phyloP scores from a whole-genome alignment of 2,113 vertebrate species.

The Callocephalon fimbriatum region DNA sequence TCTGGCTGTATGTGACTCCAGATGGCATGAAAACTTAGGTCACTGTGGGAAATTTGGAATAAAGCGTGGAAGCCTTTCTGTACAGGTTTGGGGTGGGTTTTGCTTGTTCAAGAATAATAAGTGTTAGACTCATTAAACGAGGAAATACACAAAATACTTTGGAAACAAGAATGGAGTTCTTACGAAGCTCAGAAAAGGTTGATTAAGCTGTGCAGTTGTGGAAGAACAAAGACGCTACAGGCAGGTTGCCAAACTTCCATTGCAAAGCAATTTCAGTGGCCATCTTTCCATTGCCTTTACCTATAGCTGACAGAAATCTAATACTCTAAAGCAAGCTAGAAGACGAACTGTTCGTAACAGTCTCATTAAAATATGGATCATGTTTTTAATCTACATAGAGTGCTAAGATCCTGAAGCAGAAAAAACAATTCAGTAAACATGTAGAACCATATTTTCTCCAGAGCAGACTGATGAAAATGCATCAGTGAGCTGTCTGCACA shows the following conservation, averaged over 20 bases:
- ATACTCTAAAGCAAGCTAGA: neutral
- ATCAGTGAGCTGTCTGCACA: constrained; percentile 12
- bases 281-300: neutral
- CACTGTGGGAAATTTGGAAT: neutral
- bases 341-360: neutral
- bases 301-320: neutral
- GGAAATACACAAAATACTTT: neutral
- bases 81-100: neutral
- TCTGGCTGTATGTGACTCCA: neutral
- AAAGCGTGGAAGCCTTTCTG: neutral
- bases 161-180: neutral
- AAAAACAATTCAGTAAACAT: neutral
- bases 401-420: neutral
- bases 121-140: neutral
- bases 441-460: neutral
- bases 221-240: neutral
- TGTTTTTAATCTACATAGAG: neutral
- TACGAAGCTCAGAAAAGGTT: neutral
- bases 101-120: neutral
- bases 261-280: neutral
- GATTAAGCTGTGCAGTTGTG: neutral
- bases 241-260: neutral
- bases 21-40: neutral
- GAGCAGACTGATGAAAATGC: constrained; percentile 33
- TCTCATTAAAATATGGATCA: neutral